phyloP scores from a whole-genome alignment of 2,113 vertebrate species.

The Pantherophis guttatus region DNA sequence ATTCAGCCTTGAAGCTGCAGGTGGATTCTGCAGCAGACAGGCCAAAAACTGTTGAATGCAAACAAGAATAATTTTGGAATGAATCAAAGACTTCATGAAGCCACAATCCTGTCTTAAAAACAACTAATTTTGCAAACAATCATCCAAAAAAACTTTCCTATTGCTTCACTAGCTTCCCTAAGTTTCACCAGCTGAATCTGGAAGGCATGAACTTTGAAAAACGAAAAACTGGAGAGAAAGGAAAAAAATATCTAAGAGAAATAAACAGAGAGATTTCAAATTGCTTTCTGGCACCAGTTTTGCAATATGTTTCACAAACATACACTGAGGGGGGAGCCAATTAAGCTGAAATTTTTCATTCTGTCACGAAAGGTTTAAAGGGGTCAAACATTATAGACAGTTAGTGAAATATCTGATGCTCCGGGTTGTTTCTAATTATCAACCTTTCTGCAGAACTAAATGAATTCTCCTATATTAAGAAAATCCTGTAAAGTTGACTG shows the following conservation, averaged over 20 bases:
- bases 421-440: slow-evolving; percentile 13
- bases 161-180: neutral
- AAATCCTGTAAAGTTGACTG: slow-evolving; percentile 23
- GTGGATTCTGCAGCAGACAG: neutral
- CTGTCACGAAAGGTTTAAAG: slow-evolving; percentile 51
- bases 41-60: neutral
- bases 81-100: neutral
- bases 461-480: slow-evolving; percentile 24
- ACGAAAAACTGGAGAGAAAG: neutral
- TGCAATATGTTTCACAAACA: neutral
- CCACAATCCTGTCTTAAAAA: neutral
- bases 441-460: slow-evolving; percentile 25
- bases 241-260: neutral
- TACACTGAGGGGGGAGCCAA: slow-evolving; percentile 49
- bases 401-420: slow-evolving; percentile 29
- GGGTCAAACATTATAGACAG: slow-evolving; percentile 54
- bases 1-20: neutral
- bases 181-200: slow-evolving; percentile 22
- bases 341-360: slow-evolving; percentile 63
- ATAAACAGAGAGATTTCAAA: neutral
- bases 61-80: neutral
- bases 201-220: slow-evolving; percentile 35
- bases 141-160: neutral
- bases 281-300: neutral
- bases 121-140: neutral